Evolutionary conservation across 2,113 vertebrate genomes (phyloP), one percentile per base, ranked within the genome.

Genomic region (Kryptolebias marmoratus): DNA sequence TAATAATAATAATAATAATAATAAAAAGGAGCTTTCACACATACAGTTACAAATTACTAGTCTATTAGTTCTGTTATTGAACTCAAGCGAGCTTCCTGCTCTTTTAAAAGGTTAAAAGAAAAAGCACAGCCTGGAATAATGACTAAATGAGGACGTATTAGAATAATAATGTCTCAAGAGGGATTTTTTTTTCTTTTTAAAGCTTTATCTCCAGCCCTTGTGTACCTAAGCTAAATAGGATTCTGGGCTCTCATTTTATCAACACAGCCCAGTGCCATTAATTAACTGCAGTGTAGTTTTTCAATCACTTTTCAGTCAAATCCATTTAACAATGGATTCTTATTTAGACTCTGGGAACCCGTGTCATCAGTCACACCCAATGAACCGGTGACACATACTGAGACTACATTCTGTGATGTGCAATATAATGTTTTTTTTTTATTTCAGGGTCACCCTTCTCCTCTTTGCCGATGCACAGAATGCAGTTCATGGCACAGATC

Each of bases 211-310:
- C 53, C 58, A 47, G 9, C 76, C 58, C 56, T 65, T 79, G 81
- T 84, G 75, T 67, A 82, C 64, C 68, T 73, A 64, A 82, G 71
- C 62, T 65, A 69, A 88, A 88, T 83, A 70, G 64, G 76, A 88
- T 81, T 84, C 71, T 53, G 58, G 77, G 77, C 75, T 62, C 73
- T 85, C 36, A 63, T 86, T 86, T 83, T 79, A 72, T 84, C 61
- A 70, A 57, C 39, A 14, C 57, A 42, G 27, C 74, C 78, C 64
- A 44, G 61, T 16, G 42, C 28, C 18, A 67, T 79, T 88, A 82
- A 90, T 88, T 52, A 79, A 87, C 72, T 52, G 55, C 73, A 53
- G 61, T 42, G 5, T 47, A 54, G 61, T 70, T 69, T 79, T 85
- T 82, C 57, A 59, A 52, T 84, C 55, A 64, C 57, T 66, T 81